Percentiles rank a stretch among this genome's conserved stretches.
Conservation (phyloP, 2,113 vertebrate genomes). For the Gulo gulo region DNA sequence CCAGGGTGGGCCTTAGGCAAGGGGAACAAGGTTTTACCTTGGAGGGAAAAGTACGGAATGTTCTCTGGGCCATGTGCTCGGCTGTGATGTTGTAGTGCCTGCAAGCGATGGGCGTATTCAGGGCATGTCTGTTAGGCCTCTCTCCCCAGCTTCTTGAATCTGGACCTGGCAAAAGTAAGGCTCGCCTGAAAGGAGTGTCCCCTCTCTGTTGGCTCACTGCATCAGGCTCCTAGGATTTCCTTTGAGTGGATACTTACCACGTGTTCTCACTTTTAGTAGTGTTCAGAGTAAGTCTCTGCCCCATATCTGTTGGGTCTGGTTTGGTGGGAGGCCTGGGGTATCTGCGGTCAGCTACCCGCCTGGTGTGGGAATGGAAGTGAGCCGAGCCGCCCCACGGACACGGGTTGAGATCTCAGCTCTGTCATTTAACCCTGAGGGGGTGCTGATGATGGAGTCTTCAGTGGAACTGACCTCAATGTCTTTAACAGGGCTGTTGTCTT, state of each 20-base stretch:
- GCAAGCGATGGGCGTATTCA: not conserved
- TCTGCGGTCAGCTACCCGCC: not conserved
- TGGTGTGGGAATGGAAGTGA: not conserved
- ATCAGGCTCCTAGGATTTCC: not conserved
- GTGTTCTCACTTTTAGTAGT: not conserved
- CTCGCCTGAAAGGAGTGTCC: not conserved
- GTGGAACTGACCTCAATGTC: not conserved
- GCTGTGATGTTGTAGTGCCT: not conserved
- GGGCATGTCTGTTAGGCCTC: fast-evolving
- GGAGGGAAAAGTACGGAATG: not conserved
- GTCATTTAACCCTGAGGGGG: not conserved
- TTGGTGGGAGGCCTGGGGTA: not conserved
- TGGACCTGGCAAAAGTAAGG: not conserved
- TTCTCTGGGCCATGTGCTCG: not conserved
- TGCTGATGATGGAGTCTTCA: not conserved
- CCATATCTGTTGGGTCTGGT: not conserved
- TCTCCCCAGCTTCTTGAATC: not conserved
- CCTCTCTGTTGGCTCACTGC: not conserved
- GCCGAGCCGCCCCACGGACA: not conserved
- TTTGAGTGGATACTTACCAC: not conserved
- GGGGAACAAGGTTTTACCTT: not conserved
- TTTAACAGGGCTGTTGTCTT: not conserved
- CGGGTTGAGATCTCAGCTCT: not conserved
- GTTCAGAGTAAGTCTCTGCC: not conserved
- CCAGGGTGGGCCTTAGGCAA: not conserved